A percentile compares a stretch with the other conserved stretches of the same genome.
These are phyloP conservation scores for Catamblyrhynchus diadema DNA, from an alignment of 2,797 vertebrate genomes.

Conservation along the genomic window DNA sequence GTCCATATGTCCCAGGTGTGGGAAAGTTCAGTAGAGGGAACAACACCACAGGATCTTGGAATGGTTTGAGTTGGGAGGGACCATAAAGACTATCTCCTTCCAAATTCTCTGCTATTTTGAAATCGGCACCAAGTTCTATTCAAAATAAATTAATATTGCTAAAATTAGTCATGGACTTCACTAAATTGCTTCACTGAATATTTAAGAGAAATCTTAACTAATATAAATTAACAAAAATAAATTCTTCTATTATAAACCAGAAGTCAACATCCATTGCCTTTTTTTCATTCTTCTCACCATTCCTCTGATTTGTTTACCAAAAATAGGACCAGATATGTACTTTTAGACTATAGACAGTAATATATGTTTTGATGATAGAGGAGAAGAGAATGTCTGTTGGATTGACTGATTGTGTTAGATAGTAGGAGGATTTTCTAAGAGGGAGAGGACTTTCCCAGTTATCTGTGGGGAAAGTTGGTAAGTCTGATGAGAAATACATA, in stretches of 20 bases:
- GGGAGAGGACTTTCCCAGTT: background rate
- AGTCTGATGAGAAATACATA: background rate
- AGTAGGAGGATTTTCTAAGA: background rate
- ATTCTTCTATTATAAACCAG: background rate
- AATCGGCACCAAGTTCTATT: background rate
- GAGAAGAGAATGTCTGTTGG: background rate
- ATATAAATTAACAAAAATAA: background rate
- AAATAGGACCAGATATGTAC: background rate
- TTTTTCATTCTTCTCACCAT: background rate
- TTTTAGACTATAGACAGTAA: background rate
- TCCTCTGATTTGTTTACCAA: background rate
- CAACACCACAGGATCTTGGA: background rate
- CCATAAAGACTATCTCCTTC: background rate
- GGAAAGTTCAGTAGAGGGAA: background rate
- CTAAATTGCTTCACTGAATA: background rate
- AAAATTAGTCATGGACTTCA: background rate
- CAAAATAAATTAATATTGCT: background rate
- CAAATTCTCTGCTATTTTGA: background rate
- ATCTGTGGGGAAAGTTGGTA: background rate
- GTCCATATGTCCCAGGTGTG: fast-evolving
- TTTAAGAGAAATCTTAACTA: background rate
- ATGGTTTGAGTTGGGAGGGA: background rate
- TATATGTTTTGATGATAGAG: background rate
- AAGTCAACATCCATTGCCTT: background rate
- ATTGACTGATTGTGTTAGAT: background rate